phyloP scores from a whole-genome alignment of 2,113 vertebrate genomes.

The Tetrao urogallus region DNA sequence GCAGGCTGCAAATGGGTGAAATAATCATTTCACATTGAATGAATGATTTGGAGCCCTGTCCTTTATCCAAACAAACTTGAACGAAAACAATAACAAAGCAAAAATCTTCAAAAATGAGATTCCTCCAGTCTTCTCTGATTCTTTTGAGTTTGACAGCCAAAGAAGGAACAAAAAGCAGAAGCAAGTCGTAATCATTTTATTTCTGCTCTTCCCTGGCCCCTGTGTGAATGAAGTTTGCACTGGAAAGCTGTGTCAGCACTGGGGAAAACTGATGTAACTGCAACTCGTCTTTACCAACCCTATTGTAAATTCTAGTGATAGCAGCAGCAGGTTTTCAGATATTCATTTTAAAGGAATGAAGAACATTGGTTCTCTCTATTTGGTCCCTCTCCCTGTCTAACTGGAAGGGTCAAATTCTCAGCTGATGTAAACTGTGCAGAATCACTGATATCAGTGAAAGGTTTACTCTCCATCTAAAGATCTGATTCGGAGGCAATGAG shows the following conservation, averaged over 20 bases:
- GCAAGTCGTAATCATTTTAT: neutral
- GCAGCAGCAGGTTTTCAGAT: neutral
- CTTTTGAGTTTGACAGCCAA: neutral
- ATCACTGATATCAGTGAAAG: neutral
- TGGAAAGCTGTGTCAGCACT: slow-evolving; percentile 13
- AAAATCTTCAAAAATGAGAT: neutral
- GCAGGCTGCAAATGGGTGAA: neutral
- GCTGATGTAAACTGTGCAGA: neutral
- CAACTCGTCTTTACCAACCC: neutral
- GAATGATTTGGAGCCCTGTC: neutral
- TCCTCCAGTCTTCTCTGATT: neutral
- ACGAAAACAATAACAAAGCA: neutral
- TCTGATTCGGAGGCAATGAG: neutral
- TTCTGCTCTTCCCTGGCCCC: neutral
- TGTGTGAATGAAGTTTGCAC: neutral
- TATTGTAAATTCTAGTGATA: slow-evolving; percentile 3
- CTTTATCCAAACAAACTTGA: neutral
- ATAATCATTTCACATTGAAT: neutral
- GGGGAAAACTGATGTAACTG: slow-evolving; percentile 13
- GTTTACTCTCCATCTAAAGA: neutral
- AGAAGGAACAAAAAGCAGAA: neutral
- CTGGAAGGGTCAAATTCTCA: neutral
- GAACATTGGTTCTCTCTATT: fast-evolving
- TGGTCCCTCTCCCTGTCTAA: neutral
- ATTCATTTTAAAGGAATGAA: neutral